phyloP scores from a whole-genome alignment of 2,113 vertebrate species.

The Stercorarius parasiticus region DNA sequence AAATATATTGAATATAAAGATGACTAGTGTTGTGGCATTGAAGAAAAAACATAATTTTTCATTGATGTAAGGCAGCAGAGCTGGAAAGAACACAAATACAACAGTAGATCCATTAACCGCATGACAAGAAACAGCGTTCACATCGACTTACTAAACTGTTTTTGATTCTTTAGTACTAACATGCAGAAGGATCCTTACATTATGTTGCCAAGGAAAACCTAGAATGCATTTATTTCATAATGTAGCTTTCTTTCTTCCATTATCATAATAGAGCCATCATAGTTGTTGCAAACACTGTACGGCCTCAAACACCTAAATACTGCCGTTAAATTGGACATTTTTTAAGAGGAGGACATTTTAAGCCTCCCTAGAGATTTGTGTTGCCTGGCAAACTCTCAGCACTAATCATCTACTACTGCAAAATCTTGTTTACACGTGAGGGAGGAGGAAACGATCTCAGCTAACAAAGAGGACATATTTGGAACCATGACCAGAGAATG shows the following conservation, averaged over 20 bases:
- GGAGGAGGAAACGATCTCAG: neutral
- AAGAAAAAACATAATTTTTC: constrained; percentile 72
- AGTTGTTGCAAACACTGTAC: constrained; percentile 55
- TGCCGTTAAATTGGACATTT: constrained; percentile 45
- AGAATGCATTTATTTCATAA: constrained; percentile 73
- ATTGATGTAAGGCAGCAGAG: constrained; percentile 63
- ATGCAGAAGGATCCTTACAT: constrained; percentile 64
- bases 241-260: constrained; percentile 66
- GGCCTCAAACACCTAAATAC: constrained; percentile 65
- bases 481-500: neutral
- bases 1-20: constrained; percentile 57
- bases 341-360: constrained; percentile 50
- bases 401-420: neutral
- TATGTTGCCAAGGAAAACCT: constrained; percentile 72
- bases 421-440: neutral
- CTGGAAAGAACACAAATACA: constrained; percentile 70
- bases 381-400: neutral
- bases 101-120: constrained; percentile 72
- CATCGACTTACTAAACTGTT: constrained; percentile 72
- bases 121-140: constrained; percentile 72
- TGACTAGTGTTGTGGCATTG: constrained; percentile 55
- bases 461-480: neutral
- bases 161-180: constrained; percentile 75
- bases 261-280: constrained; percentile 75
- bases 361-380: constrained; percentile 24